Evolutionary conservation across 2,888 invertebrate species (phyloP).

Genomic region (Steinernema carpocapsae): DNA sequence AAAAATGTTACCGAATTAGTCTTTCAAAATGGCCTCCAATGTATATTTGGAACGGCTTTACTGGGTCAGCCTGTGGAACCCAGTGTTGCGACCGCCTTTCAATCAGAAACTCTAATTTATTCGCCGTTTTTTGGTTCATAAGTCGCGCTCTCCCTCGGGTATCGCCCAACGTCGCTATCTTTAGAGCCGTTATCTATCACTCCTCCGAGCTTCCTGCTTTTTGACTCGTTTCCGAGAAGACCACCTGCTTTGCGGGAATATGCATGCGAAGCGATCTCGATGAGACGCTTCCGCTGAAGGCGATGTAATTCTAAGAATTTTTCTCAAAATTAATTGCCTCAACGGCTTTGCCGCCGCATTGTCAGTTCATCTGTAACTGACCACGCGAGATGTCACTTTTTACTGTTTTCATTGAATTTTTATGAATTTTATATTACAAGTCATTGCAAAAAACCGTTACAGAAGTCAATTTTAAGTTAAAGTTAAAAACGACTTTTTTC

Average conservation of each 20-base stretch:
- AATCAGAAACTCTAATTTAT: background rate
- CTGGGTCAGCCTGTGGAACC: too few species aligned
- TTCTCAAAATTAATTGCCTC: slow-evolving; percentile 27
- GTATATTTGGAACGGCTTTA: too few species aligned
- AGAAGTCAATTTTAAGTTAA: too few species aligned
- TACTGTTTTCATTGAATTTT: too few species aligned
- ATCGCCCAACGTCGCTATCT: slow-evolving; percentile 13
- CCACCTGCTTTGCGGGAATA: slow-evolving; percentile 30
- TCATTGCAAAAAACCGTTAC: too few species aligned
- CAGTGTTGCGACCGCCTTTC: background rate
- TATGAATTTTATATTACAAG: too few species aligned
- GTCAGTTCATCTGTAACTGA: too few species aligned
- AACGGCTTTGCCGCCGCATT: background rate
- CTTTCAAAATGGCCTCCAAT: too few species aligned
- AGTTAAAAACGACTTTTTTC: too few species aligned
- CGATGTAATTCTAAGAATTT: slow-evolving; percentile 19
- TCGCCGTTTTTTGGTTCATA: slow-evolving; percentile 3
- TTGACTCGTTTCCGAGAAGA: background rate
- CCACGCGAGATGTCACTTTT: too few species aligned
- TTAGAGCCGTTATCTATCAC: slow-evolving; percentile 17
- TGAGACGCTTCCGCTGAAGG: slow-evolving; percentile 7
- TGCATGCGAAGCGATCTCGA: slow-evolving; percentile 7
- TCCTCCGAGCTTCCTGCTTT: slow-evolving; percentile 3
- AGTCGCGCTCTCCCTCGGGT: slow-evolving; percentile 6
- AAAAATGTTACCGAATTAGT: too few species aligned